Percentiles rank a stretch among this genome's conserved stretches.
These are phyloP conservation scores for Diabrotica undecimpunctata DNA, from an alignment of 1,140 invertebrate genomes.

Conservation along the genomic window DNA sequence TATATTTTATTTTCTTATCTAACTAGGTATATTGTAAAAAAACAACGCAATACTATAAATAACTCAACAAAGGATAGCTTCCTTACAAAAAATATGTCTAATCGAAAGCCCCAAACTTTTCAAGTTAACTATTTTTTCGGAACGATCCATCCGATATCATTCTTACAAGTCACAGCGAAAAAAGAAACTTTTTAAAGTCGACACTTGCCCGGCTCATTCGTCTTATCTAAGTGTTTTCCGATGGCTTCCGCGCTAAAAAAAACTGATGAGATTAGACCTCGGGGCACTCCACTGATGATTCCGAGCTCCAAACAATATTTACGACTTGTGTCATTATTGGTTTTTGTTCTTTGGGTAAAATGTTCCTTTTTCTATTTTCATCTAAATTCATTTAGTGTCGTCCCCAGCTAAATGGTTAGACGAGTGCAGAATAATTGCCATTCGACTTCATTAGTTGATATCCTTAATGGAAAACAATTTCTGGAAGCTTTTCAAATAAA, in stretches of 20 bases:
- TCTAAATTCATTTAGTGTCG: slow-evolving; percentile 13
- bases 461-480: no score
- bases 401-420: slow-evolving; percentile 3
- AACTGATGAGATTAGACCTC: slow-evolving; percentile 13
- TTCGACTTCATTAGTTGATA: background rate
- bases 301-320: slow-evolving; percentile 17
- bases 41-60: no score
- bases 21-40: no score
- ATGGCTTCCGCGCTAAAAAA: slow-evolving; percentile 8
- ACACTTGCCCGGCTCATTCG: slow-evolving; percentile 11
- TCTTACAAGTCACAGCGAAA: background rate
- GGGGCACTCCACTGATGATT: slow-evolving; percentile 13
- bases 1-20: no score
- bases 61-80: no score
- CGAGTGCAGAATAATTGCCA: slow-evolving; percentile 6
- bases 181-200: slow-evolving; percentile 9
- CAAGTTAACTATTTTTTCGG: no score
- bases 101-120: no score
- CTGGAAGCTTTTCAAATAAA: no score
- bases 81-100: no score
- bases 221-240: slow-evolving; percentile 16
- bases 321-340: slow-evolving; percentile 16
- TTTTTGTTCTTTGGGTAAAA: slow-evolving; percentile 9
- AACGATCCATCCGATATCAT: no score
- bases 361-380: slow-evolving; percentile 6